A percentile compares a stretch with the other conserved stretches of the same genome.
These are phyloP conservation scores for Graphium colonna DNA, from an alignment of 2,888 invertebrate genomes.

Conservation along the genomic window DNA sequence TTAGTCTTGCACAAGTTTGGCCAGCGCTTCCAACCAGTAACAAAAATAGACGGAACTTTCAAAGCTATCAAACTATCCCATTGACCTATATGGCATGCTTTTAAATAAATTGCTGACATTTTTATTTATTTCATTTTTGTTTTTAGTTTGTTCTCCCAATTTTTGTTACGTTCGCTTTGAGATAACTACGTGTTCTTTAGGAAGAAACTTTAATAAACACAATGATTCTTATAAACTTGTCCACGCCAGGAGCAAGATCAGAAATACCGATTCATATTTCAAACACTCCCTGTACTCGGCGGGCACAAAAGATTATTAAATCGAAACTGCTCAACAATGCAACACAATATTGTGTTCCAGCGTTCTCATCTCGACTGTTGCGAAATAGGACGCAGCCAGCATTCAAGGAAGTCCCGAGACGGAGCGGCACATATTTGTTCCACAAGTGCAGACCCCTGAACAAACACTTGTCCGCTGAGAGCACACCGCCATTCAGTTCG, in stretches of 20 bases:
- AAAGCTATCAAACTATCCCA: slow-evolving; percentile 7
- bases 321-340: slow-evolving; percentile 13
- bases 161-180: too few relatives aligned
- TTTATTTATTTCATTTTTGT: too few relatives aligned
- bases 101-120: background rate
- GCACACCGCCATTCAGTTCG: slow-evolving; percentile 12
- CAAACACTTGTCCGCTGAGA: slow-evolving; percentile 17
- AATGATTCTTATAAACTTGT: too few relatives aligned
- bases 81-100: too few relatives aligned
- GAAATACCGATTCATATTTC: background rate
- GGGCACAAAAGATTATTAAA: slow-evolving; percentile 15
- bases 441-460: slow-evolving; percentile 16
- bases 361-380: slow-evolving; percentile 12
- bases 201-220: too few relatives aligned
- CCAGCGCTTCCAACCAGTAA: slow-evolving; percentile 7
- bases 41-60: slow-evolving; percentile 16
- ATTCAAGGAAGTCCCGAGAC: slow-evolving; percentile 7
- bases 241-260: too few relatives aligned
- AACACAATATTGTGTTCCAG: slow-evolving; percentile 13
- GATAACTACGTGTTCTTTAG: too few relatives aligned
- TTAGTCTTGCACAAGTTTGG: slow-evolving; percentile 1
- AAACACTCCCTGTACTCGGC: background rate
- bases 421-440: slow-evolving; percentile 16
- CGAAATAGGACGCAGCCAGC: slow-evolving; percentile 13
- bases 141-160: background rate